Evolutionary conservation across 2,113 vertebrate species (phyloP).

Genomic region (Podocnemis expansa): DNA sequence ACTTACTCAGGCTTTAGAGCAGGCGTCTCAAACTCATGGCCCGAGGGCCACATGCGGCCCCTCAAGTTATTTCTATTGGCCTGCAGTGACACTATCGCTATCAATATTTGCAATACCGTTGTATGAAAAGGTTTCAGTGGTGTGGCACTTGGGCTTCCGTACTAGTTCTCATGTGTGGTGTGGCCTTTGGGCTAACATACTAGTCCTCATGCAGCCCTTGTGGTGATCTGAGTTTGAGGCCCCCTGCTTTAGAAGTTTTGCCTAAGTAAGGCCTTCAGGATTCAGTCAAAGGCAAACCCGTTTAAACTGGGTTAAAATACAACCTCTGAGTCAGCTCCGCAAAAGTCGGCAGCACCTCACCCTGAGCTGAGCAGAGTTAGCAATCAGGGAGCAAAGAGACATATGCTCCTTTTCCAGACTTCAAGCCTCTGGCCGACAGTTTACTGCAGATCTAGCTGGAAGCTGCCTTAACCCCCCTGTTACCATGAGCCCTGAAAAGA

Average conservation of each 20-base stretch:
- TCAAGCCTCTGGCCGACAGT: conserved; percentile 40
- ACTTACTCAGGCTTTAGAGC: too few relatives aligned
- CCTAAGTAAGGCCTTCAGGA: neutral
- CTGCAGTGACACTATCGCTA: too few relatives aligned
- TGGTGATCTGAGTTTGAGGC: too few relatives aligned
- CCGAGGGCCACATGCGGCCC: too few relatives aligned
- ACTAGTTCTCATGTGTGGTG: too few relatives aligned
- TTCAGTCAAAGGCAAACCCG: neutral
- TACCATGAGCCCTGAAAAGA: rapidly evolving
- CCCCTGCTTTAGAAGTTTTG: neutral
- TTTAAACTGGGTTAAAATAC: neutral
- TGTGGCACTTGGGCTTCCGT: too few relatives aligned
- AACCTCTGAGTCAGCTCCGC: neutral
- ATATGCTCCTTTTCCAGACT: conserved; percentile 47
- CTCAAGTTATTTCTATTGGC: too few relatives aligned
- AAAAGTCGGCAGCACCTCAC: neutral
- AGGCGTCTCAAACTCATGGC: too few relatives aligned
- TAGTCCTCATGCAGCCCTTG: too few relatives aligned
- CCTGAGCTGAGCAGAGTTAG: neutral
- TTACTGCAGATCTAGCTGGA: conserved; percentile 1
- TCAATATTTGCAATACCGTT: too few relatives aligned
- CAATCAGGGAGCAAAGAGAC: conserved; percentile 47
- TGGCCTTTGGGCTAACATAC: too few relatives aligned
- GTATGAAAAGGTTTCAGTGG: too few relatives aligned
- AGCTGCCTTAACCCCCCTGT: conserved; percentile 1